phyloP scores from a whole-genome alignment of 2,888 invertebrate genomes.

The Rutpela maculata region DNA sequence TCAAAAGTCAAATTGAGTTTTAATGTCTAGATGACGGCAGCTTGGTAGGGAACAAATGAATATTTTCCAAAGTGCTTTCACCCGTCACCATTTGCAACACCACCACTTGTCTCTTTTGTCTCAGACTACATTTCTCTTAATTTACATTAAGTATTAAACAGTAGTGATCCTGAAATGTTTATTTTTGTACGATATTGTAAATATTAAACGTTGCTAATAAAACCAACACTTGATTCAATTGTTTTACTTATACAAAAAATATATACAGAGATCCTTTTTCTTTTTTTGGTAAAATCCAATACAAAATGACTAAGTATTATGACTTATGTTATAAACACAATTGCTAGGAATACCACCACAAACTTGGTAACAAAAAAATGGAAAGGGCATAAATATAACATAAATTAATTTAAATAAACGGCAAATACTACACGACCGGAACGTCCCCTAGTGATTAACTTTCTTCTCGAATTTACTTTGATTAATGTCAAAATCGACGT shows the following conservation, averaged over 20 bases:
- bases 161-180: too few relatives aligned
- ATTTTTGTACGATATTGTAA: too few relatives aligned
- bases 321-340: constrained; percentile 9
- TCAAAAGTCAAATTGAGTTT: too few relatives aligned
- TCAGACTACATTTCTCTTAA: too few relatives aligned
- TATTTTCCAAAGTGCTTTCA: too few relatives aligned
- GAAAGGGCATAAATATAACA: background rate
- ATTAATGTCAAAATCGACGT: constrained; percentile 73
- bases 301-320: constrained; percentile 24
- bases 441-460: background rate
- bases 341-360: background rate
- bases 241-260: constrained; percentile 36
- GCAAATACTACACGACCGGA: constrained; percentile 12
- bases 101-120: too few relatives aligned
- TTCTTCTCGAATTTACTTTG: constrained; percentile 21
- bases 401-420: constrained; percentile 16
- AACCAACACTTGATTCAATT: background rate
- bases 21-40: too few relatives aligned
- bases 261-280: constrained; percentile 36
- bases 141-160: too few relatives aligned
- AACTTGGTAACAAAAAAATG: constrained; percentile 8
- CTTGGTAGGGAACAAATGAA: too few relatives aligned
- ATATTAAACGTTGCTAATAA: background rate
- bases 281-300: constrained; percentile 25
- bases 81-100: too few relatives aligned